Evolutionary conservation across 1,140 invertebrate species (phyloP).

Genomic region (Coptotermes formosanus): DNA sequence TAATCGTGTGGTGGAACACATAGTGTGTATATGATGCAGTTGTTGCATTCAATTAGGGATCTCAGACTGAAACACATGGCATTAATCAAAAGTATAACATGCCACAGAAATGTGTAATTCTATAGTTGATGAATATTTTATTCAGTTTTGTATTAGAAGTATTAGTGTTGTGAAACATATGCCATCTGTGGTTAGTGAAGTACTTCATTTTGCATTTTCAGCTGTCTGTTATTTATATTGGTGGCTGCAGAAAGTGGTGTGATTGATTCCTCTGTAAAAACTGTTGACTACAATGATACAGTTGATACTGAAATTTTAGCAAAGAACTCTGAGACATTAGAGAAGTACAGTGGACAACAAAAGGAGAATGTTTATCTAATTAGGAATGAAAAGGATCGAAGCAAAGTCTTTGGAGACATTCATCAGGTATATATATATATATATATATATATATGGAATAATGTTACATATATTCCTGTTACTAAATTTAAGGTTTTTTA

Average conservation of each 20-base stretch:
- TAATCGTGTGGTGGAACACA: no score
- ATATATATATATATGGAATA: neutral
- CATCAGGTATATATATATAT: neutral
- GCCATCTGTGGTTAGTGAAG: neutral
- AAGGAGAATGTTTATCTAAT: neutral
- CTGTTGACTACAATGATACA: neutral
- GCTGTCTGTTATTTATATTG: neutral
- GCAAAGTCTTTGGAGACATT: neutral
- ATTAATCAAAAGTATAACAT: no score
- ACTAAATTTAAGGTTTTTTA: no score
- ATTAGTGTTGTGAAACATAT: no score
- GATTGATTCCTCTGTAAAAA: constrained; percentile 11
- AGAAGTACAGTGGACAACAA: neutral
- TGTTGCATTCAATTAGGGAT: no score
- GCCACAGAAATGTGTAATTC: no score
- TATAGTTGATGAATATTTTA: no score
- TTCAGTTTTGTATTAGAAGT: no score
- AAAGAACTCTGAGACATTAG: neutral
- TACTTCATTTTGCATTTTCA: neutral
- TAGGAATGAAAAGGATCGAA: neutral
- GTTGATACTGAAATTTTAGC: neutral
- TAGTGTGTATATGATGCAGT: no score
- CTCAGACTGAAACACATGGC: no score
- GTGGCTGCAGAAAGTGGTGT: neutral
- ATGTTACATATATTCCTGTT: no score